Conservation (phyloP, 2,113 vertebrate genomes). For the Indicator indicator region DNA sequence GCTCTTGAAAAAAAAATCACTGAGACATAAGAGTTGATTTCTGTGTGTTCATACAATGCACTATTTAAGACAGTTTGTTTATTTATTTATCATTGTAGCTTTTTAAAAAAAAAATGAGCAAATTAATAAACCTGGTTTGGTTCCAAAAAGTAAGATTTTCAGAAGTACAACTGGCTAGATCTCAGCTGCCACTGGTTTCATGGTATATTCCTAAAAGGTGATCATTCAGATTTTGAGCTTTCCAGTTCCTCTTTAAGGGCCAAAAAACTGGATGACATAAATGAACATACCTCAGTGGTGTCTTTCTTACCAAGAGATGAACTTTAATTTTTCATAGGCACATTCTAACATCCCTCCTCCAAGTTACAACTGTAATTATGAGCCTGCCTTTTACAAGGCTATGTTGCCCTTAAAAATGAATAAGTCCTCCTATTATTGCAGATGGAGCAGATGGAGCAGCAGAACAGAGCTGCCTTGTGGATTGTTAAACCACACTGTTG, state of each 20-base stretch:
- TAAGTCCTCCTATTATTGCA: constrained; percentile 7
- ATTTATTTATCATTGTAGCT: not conserved
- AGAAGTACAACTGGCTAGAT: not conserved
- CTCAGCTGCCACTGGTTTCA: not conserved
- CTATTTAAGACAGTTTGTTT: not conserved
- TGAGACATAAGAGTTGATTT: not conserved
- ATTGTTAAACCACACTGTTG: constrained; percentile 35
- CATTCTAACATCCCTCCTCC: not conserved
- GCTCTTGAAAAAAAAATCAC: not conserved
- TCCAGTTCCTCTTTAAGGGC: not conserved
- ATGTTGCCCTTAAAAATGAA: constrained; percentile 38
- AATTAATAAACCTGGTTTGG: not conserved
- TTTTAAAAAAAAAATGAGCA: not conserved
- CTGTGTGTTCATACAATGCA: not conserved
- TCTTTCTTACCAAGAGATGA: not conserved
- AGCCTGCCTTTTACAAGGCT: not conserved
- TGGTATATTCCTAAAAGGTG: not conserved
- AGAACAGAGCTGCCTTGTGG: constrained; percentile 36
- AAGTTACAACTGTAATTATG: constrained; percentile 12
- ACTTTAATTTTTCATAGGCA: constrained; percentile 1
- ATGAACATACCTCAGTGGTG: not conserved
- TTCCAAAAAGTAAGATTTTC: not conserved
- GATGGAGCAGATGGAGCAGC: constrained; percentile 30
- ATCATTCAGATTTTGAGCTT: not conserved
- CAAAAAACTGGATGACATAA: not conserved